Conservation (phyloP, 92 coral and sea anemone species). For the Metridium senile region DNA sequence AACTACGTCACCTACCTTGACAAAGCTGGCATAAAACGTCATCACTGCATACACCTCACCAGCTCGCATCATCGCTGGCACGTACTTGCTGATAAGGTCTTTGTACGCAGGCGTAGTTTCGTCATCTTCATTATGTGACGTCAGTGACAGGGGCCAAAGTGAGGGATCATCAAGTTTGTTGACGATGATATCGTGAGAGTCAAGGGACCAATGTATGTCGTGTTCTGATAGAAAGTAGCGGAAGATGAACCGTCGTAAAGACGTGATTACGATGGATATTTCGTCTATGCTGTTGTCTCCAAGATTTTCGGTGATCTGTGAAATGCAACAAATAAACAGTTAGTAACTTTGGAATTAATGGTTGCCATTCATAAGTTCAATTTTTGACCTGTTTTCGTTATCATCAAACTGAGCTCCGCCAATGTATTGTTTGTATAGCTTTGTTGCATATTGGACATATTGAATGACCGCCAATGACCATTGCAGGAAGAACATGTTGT, state of each 20-base stretch:
- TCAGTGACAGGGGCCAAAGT: conserved; percentile 42
- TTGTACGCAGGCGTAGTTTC: neutral
- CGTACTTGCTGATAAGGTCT: conserved; percentile 20
- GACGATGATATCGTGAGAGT: conserved; percentile 32
- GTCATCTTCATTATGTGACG: conserved; percentile 3
- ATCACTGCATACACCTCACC: conserved; percentile 41
- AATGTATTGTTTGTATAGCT: too few relatives aligned
- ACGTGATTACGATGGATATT: conserved; percentile 25
- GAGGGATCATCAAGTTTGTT: conserved; percentile 49
- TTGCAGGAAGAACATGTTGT: too few relatives aligned
- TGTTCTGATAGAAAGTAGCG: conserved; percentile 47
- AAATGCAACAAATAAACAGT: too few relatives aligned
- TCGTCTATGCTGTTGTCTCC: conserved; percentile 1
- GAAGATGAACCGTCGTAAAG: conserved; percentile 63
- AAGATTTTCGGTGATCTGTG: neutral
- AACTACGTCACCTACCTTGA: conserved; percentile 40
- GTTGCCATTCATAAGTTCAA: too few relatives aligned
- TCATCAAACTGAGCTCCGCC: too few relatives aligned
- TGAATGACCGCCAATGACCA: too few relatives aligned
- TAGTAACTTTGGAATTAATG: too few relatives aligned
- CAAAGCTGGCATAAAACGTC: conserved; percentile 22
- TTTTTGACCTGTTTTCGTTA: too few relatives aligned
- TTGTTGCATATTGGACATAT: too few relatives aligned
- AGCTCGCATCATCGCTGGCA: conserved; percentile 23
- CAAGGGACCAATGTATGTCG: conserved; percentile 22